Base-by-base conservation (phyloP, 2,888 invertebrate species). In the Andrena bicolor region DNA sequence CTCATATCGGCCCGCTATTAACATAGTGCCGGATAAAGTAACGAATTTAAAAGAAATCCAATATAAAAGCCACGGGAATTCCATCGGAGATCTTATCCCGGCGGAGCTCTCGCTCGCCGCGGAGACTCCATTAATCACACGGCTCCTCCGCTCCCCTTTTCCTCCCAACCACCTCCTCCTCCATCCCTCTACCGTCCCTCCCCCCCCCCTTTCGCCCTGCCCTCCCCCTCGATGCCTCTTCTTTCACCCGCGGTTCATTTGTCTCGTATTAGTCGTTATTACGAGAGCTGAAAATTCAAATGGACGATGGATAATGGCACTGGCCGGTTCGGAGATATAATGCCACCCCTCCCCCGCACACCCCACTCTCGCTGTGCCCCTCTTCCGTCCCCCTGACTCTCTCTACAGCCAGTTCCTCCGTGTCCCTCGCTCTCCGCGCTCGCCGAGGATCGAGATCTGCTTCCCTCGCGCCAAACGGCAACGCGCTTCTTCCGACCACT, bases 11-110 rank as follows among this genome's bases (percentile, higher is more conserved):
- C 86, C 87, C 88, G 92, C 93, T 93, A 93, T 93, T 93, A 93
- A 93, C 93, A 93, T 93, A 93, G 91, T 90, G 90, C 91, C 91
- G 93, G 93, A 92, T 93, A 93, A 93, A 93, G 92, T 92, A 93
- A 93, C 93, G 92, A 93, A 93, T 93, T 93, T 93, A 91, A 93
- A 93, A 93, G 91, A 93, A 93, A 93, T 92, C 92, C 91, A 93
- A 93, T 92, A 93, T 93, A 93, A 93, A 93, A 92, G 93, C 92
- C 88, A 89, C 91, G 92, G 90, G 92, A 93, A 93, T 94, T 93
- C 93, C 93, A 93, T 92, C 92, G 92, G 91, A 93, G 93, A 93
- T 94, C 91, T 94, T 93, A 93, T 93, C 94, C 92, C 86, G 87
- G 76, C 89, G 90, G 79, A 90, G 90, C 91, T 92, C 92, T 91